Base-by-base conservation (phyloP, 2,888 invertebrate species). In the Lasius fuliginosus region DNA sequence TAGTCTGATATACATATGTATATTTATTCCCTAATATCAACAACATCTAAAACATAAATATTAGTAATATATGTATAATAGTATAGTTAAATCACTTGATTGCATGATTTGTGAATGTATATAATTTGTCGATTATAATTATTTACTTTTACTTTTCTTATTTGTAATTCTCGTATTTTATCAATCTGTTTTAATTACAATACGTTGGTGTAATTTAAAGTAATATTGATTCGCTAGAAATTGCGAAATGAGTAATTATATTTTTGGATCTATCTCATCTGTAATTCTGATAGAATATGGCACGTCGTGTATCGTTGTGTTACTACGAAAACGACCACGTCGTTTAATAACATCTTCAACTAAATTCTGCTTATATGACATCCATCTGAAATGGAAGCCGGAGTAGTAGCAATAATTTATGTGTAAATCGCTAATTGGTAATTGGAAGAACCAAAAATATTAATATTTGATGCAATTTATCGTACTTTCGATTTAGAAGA, bases 221-320 rank as follows among this genome's bases (percentile, higher is more conserved):
- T 65, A 11, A 65, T 64, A 75, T 53, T 65, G 11, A 23, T 53
- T 49, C 36, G 1, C 23, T 64, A 68, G 8, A 56, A 65, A 62
- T 12, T n/a, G 15, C 2, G 15, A 1, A 56, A 58, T 15, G 15
- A 71, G 2, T n/a, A 71, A 49, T 71, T 56, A 60, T 8, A 77
- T 5, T 27, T 23, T 81, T 18, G 58, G 18, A 62, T 81, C 46
- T 36, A 71, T 73, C 15, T 82, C 85, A 30, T 96, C 96, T 73
- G 95, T 95, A 93, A 97, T 96, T 33, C 97, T 95, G 83, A 97
- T 96, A 49, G 96, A 96, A 91, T 96, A 97, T 0, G 97, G 97
- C 18, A 97, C 96, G 76, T 97, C 96, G 82, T 97, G 96, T 11
- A 96, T 94, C 0, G 96, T 96, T 11, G 96, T 97, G 92, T 95